Evolutionary conservation across 2,113 vertebrate species (phyloP).

Genomic region (Parotia lawesii): DNA sequence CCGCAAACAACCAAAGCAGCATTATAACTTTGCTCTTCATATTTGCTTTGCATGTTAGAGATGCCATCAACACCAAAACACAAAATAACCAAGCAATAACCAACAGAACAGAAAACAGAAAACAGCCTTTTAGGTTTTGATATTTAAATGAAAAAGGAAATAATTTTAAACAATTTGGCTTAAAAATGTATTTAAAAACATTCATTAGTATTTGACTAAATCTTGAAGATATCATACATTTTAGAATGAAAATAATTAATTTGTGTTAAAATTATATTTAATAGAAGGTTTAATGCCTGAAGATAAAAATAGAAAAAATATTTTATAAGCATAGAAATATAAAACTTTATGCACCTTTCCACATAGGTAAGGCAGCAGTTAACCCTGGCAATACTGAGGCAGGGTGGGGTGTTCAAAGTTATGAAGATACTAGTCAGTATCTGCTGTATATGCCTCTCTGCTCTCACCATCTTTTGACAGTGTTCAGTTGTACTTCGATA

Average conservation of each 20-base stretch:
- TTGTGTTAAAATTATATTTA: not conserved
- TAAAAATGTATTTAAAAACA: not conserved
- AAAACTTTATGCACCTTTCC: not conserved
- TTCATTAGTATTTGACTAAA: not conserved
- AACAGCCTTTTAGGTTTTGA: not conserved
- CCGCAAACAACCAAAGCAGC: not conserved
- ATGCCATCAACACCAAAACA: not conserved
- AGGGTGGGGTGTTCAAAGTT: not conserved
- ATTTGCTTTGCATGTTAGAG: not conserved
- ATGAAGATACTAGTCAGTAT: not conserved
- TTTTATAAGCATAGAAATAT: not conserved
- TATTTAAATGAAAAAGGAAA: not conserved
- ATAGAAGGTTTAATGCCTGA: not conserved
- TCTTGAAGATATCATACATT: not conserved
- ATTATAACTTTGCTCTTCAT: not conserved
- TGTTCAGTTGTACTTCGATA: not conserved
- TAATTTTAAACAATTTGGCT: not conserved
- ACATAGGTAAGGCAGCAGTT: not conserved
- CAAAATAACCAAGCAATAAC: not conserved
- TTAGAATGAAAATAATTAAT: not conserved
- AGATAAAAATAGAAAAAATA: not conserved
- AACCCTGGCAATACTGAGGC: not conserved
- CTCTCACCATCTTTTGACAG: not conserved
- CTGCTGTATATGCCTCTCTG: not conserved
- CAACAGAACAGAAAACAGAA: not conserved